Percentiles rank a stretch among this genome's conserved stretches.
phyloP scores from a whole-genome alignment of 1,140 invertebrate species.

The Marisa cornuarietis region DNA sequence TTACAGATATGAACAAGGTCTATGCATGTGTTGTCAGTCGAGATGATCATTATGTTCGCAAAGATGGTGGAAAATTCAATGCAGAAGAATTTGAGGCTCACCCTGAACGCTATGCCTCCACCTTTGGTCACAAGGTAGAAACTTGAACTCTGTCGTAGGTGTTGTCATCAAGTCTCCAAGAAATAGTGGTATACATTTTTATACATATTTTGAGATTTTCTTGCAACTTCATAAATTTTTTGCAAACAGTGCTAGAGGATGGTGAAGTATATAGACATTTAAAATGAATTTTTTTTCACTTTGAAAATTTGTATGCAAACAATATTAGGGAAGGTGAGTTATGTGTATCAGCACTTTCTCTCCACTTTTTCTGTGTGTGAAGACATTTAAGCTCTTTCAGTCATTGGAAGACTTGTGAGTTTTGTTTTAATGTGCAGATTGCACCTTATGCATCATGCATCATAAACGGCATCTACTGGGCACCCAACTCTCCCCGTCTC shows the following conservation, averaged over 20 bases:
- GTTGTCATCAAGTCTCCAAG: too few relatives aligned
- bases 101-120: conserved; percentile 94
- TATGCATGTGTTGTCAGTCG: conserved; percentile 93
- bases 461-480: conserved; percentile 99
- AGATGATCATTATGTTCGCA: conserved; percentile 90
- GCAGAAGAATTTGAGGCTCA: conserved; percentile 89
- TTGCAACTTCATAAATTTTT: too few relatives aligned
- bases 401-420: neutral
- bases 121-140: conserved; percentile 90
- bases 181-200: too few relatives aligned
- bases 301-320: neutral
- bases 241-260: too few relatives aligned
- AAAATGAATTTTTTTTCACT: conserved; percentile 10
- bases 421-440: conserved; percentile 73
- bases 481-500: conserved; percentile 92
- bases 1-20: conserved; percentile 86
- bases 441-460: conserved; percentile 97
- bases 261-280: neutral
- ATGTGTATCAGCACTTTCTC: too few relatives aligned
- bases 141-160: too few relatives aligned
- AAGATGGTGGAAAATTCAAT: conserved; percentile 88
- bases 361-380: neutral
- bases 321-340: neutral
- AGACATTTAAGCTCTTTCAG: neutral
- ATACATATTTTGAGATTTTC: too few relatives aligned